These are phyloP conservation scores for Tinea semifulvella DNA, from an alignment of 2,888 invertebrate species.

Conservation along the genomic window DNA sequence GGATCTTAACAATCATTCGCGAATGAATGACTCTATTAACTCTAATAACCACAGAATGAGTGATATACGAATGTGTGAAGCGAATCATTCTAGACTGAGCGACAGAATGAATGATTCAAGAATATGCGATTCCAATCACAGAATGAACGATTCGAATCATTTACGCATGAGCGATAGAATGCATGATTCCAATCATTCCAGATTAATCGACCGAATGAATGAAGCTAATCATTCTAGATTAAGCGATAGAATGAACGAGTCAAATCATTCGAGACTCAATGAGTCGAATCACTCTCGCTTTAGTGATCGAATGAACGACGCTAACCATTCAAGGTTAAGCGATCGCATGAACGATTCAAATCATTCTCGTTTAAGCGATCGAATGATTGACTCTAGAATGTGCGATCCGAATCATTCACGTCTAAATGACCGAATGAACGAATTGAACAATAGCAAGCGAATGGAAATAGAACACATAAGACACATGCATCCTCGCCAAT, in stretches of 20 bases:
- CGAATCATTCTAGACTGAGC: slow-evolving; percentile 24
- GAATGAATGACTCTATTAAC: slow-evolving; percentile 14
- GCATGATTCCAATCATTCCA: slow-evolving; percentile 28
- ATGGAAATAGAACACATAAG: slow-evolving; percentile 23
- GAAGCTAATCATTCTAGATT: slow-evolving; percentile 12
- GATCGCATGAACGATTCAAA: slow-evolving; percentile 21
- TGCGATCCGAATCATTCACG: slow-evolving; percentile 24
- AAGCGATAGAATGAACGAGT: slow-evolving; percentile 13
- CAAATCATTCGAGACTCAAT: slow-evolving; percentile 24
- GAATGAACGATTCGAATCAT: slow-evolving; percentile 24
- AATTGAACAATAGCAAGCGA: slow-evolving; percentile 39
- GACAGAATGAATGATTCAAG: slow-evolving; percentile 28
- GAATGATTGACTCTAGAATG: slow-evolving; percentile 30
- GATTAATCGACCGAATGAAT: too few relatives aligned
- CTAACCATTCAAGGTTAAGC: too few relatives aligned
- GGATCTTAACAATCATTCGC: slow-evolving; percentile 7
- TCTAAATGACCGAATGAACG: slow-evolving; percentile 36
- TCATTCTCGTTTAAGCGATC: slow-evolving; percentile 24
- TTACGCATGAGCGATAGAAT: slow-evolving; percentile 32
- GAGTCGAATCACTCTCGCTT: slow-evolving; percentile 21
- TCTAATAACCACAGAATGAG: slow-evolving; percentile 17
- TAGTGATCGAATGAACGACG: slow-evolving; percentile 16
- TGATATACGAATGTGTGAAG: slow-evolving; percentile 22
- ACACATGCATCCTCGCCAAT: slow-evolving; percentile 31
- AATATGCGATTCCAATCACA: slow-evolving; percentile 25